phyloP scores from a whole-genome alignment of 2,113 vertebrate species.

The Cochlearius cochlearius region DNA sequence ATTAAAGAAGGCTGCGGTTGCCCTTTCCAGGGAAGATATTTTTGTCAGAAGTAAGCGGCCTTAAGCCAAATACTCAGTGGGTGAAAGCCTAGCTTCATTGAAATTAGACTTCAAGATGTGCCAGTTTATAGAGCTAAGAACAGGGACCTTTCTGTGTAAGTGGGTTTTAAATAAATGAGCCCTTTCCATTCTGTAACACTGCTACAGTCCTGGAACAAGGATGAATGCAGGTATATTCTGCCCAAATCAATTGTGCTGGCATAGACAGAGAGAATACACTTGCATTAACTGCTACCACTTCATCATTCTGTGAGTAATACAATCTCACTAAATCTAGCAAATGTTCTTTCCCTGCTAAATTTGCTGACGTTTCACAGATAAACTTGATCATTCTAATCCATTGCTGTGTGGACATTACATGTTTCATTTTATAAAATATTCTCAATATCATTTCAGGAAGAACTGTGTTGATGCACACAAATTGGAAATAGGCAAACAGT shows the following conservation, averaged over 20 bases:
- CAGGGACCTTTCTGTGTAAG: neutral
- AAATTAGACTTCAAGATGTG: neutral
- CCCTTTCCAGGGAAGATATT: neutral
- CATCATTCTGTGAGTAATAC: neutral
- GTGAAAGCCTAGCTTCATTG: neutral
- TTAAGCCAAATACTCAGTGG: neutral
- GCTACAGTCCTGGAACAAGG: neutral
- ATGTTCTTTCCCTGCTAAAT: neutral
- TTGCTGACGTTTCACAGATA: neutral
- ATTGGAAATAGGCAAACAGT: neutral
- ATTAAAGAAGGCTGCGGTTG: neutral
- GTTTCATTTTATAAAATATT: neutral
- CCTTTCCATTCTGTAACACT: neutral
- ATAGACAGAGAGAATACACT: neutral
- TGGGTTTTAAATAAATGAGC: neutral
- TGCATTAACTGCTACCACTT: conserved; percentile 18
- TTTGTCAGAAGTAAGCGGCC: neutral
- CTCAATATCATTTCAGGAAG: neutral
- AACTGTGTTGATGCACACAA: neutral
- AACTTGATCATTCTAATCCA: neutral
- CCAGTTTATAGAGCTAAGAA: neutral
- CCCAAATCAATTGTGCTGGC: neutral
- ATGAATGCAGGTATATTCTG: neutral
- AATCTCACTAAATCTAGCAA: neutral
- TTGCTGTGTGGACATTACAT: neutral